Evolutionary conservation across 1,140 invertebrate species (phyloP), one percentile per base, ranked within the genome.

Genomic region (Heliothis subflexa): DNA sequence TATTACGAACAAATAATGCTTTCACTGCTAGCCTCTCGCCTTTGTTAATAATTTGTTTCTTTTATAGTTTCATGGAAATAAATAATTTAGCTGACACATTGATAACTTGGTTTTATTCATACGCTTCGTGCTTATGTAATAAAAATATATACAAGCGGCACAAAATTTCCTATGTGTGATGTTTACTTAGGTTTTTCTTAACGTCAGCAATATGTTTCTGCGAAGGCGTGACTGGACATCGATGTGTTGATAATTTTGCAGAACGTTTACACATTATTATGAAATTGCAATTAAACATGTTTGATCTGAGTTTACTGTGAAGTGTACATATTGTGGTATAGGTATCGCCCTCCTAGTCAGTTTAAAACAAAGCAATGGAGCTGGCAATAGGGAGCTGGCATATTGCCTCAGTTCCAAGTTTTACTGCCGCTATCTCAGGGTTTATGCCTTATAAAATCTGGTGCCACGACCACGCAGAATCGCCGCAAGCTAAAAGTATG

Each of bases 381-480:
- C 82, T 81, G 81, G 84, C 85, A 85, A 86, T 86, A 85, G 85
- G 80, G 83, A 85, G 85, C 83, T 86, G 87, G 86, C 86, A 86
- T 89, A 87, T 85, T 85, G 88, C 85, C 82, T 83, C 86, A 84
- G 86, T 85, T 89, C 78, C 85, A 82, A 86, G 81, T 88, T 89
- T 89, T 89, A 89, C 83, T 84, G 84, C 85, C 85, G 84, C 85
- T 87, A 86, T 89, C 87, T 87, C 82, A 72, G 82, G 81, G 75
- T 89, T 89, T 88, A 89, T 88, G 87, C 83, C 85, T 86, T 88
- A 88, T 88, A 85, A 88, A 88, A 84, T 84, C 86, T 84, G 74
- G 54, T 84, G 71, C 78, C 82, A 76, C 81, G 84, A 66, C 85
- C 81, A 81, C 84, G 64, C 75, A 64, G 82, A 78, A 81, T 78